Evolutionary conservation across 2,797 vertebrate species (phyloP), one percentile per base, ranked within the genome.

Genomic region (Phoxinus dragarum): DNA sequence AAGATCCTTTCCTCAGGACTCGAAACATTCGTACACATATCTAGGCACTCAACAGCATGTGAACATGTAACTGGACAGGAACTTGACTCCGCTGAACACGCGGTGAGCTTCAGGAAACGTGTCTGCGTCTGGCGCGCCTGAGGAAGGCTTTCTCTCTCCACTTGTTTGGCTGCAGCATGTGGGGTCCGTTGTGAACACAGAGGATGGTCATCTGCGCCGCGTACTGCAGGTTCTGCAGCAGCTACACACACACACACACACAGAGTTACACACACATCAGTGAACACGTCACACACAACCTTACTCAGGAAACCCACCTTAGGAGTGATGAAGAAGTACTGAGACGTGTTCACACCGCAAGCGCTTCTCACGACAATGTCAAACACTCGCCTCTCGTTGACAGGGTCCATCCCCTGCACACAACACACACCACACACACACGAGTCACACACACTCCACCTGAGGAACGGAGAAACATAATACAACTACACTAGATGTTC

Each of bases 301-400:
- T 19, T 1, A 52, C 6, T n/a, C 12, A 54, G 49, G 6, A 69
- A 19, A 86, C 94, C 69, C 86, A 99, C 98, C 96, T 99, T 99
- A 52, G 98, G 98, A 11, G 98, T 99, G 86, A 99, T 96, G 87
- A 99, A 96, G 93, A 99, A 99, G 90, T 99, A 99, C 89, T 99
- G 98, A 64, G 98, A 99, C 0, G 97, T 98, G 40, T 92, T 96
- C 85, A 96, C 94, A 88, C 96, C 96, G 93, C 97, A 99, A 72
- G 97, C 97, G 0, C 97, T 98, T 84, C 95, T 95, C 72, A 99
- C 97, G 85, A 99, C 96, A 76, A 99, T 97, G 90, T 99, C 97
- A 94, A 99, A 99, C 42, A 98, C 98, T 93, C 97, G 95, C 90
- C 98, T 96, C 91, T 99, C 98, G 81, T 99, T 99, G 38, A 96